These are phyloP conservation scores for Rhodophaea formosa DNA, from an alignment of 2,888 invertebrate genomes.

Conservation along the genomic window DNA sequence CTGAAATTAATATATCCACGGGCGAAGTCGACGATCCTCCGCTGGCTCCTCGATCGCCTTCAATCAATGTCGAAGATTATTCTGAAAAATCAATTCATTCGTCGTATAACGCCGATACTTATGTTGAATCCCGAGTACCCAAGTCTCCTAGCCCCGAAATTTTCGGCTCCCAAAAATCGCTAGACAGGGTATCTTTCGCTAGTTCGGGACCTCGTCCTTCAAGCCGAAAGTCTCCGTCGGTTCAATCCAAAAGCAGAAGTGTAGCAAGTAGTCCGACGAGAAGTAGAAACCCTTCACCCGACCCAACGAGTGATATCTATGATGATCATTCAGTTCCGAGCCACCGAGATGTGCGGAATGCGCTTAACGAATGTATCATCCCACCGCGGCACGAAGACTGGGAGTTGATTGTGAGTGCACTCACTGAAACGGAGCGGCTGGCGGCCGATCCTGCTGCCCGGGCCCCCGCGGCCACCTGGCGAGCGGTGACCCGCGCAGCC, in stretches of 20 bases:
- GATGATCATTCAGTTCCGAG: constrained; percentile 35
- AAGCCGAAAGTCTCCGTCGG: constrained; percentile 38
- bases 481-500: constrained; percentile 85
- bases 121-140: constrained; percentile 20
- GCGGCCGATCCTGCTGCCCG: constrained; percentile 85
- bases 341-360: constrained; percentile 63
- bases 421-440: constrained; percentile 85
- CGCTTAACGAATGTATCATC: constrained; percentile 62
- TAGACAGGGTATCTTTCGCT: constrained; percentile 17
- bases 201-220: constrained; percentile 28
- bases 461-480: constrained; percentile 84
- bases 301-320: constrained; percentile 40
- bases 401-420: constrained; percentile 89
- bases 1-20: constrained; percentile 31
- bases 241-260: constrained; percentile 42
- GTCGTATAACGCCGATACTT: constrained; percentile 32
- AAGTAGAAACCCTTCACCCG: constrained; percentile 49
- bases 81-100: constrained; percentile 56
- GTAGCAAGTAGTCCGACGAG: constrained; percentile 42
- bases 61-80: constrained; percentile 61
- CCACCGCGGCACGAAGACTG: constrained; percentile 87
- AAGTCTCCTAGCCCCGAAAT: constrained; percentile 20
- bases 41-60: constrained; percentile 55
- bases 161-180: constrained; percentile 34
- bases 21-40: constrained; percentile 36